Evolutionary conservation across 2,888 invertebrate species (phyloP).

Genomic region (Drosophila neotestacea): DNA sequence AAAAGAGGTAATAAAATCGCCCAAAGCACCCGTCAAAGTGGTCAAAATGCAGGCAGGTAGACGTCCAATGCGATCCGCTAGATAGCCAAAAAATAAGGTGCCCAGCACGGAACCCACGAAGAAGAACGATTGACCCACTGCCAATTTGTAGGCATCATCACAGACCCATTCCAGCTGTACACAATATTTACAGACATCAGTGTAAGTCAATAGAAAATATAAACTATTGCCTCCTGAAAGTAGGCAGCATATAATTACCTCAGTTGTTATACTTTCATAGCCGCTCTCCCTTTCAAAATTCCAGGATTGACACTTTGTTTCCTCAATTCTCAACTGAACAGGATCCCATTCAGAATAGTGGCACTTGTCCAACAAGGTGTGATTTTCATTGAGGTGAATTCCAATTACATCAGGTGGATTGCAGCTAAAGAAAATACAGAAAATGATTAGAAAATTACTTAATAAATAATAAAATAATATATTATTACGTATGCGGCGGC

Average conservation of each 20-base stretch:
- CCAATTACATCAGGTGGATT: slow-evolving; percentile 51
- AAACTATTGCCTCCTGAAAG: slow-evolving; percentile 11
- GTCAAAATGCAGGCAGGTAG: slow-evolving; percentile 87
- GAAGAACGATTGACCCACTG: slow-evolving; percentile 87
- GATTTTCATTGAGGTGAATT: not conserved
- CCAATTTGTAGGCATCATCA: slow-evolving; percentile 86
- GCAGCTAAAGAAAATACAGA: slow-evolving; percentile 67
- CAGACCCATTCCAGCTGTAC: slow-evolving; percentile 87
- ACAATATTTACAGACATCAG: slow-evolving; percentile 41
- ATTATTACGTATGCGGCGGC: slow-evolving; percentile 85
- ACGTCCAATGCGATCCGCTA: slow-evolving; percentile 87
- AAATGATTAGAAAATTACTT: not conserved
- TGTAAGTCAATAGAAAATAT: slow-evolving; percentile 17
- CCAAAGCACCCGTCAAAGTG: slow-evolving; percentile 86
- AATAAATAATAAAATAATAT: not conserved
- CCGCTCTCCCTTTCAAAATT: slow-evolving; percentile 86
- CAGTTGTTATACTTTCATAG: slow-evolving; percentile 87
- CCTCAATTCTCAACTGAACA: slow-evolving; percentile 43
- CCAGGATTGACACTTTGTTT: slow-evolving; percentile 86
- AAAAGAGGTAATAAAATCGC: slow-evolving; percentile 86
- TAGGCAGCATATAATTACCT: slow-evolving; percentile 84
- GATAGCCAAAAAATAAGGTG: slow-evolving; percentile 86
- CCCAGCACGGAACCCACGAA: slow-evolving; percentile 88
- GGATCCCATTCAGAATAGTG: slow-evolving; percentile 27
- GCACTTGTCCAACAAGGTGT: slow-evolving; percentile 20